Base-by-base conservation (phyloP, 2,797 vertebrate genomes). In the Capromys pilorides region DNA sequence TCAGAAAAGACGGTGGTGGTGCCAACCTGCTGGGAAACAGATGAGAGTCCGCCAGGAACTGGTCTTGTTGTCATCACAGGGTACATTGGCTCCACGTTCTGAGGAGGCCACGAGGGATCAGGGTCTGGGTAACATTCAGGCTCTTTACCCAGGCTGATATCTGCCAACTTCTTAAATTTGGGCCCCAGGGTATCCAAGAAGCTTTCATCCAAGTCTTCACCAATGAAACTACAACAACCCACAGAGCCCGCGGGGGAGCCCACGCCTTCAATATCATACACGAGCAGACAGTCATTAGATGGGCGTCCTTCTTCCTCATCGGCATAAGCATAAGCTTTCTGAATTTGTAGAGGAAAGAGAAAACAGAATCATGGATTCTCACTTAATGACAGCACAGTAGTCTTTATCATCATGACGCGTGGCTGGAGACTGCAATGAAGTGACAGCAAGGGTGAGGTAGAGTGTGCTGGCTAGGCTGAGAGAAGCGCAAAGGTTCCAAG, bases 141-240 rank as follows among this genome's bases (percentile, higher is more conserved):
- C 92, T 98, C 98, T 96, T 98, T 98, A 61, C 98, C 98, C 64
- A 98, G 97, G 96, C 98, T 99, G 90, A 99, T 98, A 94, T 99
- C 98, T 91, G 99, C 99, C 92, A 99, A 89, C 24, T 98, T 99
- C 97, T 97, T 99, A 97, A 99, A 99, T 97, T 99, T 99, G 79
- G 98, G 97, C 69, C 98, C 98, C 91, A 99, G 85, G 0, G 98
- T 98, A 89, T 99, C 98, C 95, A 99, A 97, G 91, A 98, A 99
- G 0, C 97, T 98, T 83, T 99, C 98, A 33, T 99, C 98, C 84
- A 97, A 85, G n/a, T 98, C 98, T 96, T 98, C 98, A 87, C 98
- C 98, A 64, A 98, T 98, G 97, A 98, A 98, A 92, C 98, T 99
- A 96, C 98, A 99, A 89, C 98, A 98, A 51, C 98, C 98, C 49